Conservation (phyloP, 2,113 vertebrate species). For the Etheostoma spectabile region DNA sequence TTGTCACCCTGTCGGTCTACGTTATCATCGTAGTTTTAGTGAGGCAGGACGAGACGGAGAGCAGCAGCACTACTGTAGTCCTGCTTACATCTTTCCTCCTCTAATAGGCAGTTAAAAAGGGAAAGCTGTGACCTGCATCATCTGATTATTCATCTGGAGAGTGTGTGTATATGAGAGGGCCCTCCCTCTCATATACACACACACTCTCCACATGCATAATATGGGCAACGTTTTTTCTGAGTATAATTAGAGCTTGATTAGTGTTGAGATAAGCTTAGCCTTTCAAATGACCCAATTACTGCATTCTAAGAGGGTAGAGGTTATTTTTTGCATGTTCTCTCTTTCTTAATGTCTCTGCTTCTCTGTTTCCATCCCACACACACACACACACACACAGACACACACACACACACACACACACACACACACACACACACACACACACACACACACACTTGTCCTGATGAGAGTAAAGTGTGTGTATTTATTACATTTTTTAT, state of each 20-base stretch:
- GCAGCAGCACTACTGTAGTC: conserved; percentile 22
- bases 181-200: not conserved
- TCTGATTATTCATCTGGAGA: conserved; percentile 63
- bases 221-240: conserved; percentile 72
- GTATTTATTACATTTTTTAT: conserved; percentile 25
- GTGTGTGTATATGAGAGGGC: conserved; percentile 8
- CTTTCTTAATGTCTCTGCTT: conserved; percentile 8
- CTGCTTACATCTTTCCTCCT: conserved; percentile 24
- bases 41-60: conserved; percentile 15
- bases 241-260: conserved; percentile 81
- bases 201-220: too few relatives aligned
- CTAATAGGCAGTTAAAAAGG: conserved; percentile 69
- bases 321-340: conserved; percentile 67
- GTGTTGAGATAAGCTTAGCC: conserved; percentile 80
- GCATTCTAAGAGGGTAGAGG: conserved; percentile 73
- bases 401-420: not conserved
- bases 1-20: conserved; percentile 25
- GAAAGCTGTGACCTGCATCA: conserved; percentile 70
- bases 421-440: conserved; percentile 18
- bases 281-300: conserved; percentile 82
- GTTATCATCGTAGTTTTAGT: conserved; percentile 12
- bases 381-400: not conserved
- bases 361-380: not conserved
- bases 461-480: conserved; percentile 22
- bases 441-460: not conserved